Conservation (phyloP, 2,113 vertebrate species). For the Eudorcas thomsonii region DNA sequence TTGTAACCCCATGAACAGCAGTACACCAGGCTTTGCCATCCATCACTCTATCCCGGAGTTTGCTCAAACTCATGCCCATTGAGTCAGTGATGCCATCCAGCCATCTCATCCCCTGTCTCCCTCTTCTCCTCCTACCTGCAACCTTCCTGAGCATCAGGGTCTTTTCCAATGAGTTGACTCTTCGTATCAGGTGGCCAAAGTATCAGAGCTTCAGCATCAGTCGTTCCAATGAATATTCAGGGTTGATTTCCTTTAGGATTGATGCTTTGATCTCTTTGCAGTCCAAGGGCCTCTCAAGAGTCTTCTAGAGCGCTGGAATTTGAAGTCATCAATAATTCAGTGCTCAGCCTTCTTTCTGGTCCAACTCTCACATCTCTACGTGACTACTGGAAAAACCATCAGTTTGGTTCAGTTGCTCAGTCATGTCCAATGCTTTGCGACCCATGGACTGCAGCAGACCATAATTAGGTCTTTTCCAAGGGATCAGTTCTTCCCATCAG, state of each 20-base stretch:
- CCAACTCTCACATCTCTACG: background rate
- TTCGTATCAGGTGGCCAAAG: background rate
- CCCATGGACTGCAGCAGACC: background rate
- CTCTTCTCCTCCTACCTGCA: background rate
- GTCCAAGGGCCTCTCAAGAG: background rate
- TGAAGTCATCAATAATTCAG: background rate
- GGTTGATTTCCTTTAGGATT: background rate
- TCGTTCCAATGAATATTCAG: background rate
- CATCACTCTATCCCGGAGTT: rapidly evolving
- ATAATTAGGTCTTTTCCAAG: background rate
- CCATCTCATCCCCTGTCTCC: background rate
- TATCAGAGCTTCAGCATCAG: background rate
- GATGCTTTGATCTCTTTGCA: background rate
- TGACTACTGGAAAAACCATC: background rate
- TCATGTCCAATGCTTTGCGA: background rate
- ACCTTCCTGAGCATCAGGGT: background rate
- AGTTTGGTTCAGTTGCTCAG: background rate
- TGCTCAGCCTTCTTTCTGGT: background rate
- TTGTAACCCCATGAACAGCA: background rate
- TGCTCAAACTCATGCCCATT: background rate
- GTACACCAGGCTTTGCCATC: background rate
- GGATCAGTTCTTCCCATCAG: background rate
- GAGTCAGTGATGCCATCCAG: background rate
- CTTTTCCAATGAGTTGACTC: background rate
- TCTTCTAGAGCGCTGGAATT: background rate